Evolutionary conservation across 2,113 vertebrate species (phyloP).

Genomic region (Neomonachus schauinslandi): DNA sequence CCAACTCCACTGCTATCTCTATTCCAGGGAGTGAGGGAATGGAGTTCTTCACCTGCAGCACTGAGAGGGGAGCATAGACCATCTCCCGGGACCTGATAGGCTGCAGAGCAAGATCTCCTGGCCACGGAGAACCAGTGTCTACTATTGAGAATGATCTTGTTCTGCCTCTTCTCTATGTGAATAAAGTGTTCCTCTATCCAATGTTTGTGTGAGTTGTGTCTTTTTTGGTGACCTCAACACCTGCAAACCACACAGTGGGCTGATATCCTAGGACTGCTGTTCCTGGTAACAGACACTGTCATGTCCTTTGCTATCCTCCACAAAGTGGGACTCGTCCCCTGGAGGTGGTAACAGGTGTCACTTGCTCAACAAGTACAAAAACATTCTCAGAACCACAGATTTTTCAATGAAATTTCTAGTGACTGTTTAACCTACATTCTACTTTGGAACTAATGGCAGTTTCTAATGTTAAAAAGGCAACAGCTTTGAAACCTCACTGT

Average conservation of each 20-base stretch:
- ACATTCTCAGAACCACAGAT: neutral
- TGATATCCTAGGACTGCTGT: neutral
- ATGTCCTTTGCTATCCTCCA: neutral
- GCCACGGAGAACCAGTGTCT: neutral
- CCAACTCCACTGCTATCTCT: neutral
- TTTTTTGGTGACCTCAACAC: neutral
- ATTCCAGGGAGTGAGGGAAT: fast-evolving
- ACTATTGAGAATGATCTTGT: neutral
- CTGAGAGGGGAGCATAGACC: neutral
- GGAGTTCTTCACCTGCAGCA: neutral
- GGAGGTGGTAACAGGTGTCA: neutral
- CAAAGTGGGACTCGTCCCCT: neutral
- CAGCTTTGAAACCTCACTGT: neutral
- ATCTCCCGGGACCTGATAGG: fast-evolving
- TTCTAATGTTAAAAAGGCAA: neutral
- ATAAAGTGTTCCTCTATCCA: neutral
- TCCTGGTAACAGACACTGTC: neutral
- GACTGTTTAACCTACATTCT: neutral
- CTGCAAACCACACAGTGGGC: neutral
- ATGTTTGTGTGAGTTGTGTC: neutral
- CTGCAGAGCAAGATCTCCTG: fast-evolving
- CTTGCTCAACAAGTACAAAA: neutral
- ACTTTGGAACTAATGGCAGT: neutral
- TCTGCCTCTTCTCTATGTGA: neutral
- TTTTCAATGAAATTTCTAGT: neutral